phyloP scores from a whole-genome alignment of 1,140 invertebrate species.

The Drosophila grimshawi region DNA sequence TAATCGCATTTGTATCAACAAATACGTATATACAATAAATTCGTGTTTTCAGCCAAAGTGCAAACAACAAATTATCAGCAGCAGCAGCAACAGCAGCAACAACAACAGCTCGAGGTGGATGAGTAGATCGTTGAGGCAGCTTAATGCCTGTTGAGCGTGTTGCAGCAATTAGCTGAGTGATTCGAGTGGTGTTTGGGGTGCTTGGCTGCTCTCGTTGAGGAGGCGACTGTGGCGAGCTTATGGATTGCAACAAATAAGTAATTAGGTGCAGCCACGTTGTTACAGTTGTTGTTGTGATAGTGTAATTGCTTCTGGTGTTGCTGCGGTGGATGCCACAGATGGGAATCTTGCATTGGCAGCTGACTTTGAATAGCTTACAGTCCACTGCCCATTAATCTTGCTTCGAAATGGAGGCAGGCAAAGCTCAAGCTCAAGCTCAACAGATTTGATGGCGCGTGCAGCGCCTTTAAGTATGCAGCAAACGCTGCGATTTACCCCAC shows the following conservation, averaged over 20 bases:
- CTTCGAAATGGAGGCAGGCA: conserved; percentile 43
- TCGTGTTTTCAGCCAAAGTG: conserved; percentile 53
- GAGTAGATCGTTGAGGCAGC: conserved; percentile 36
- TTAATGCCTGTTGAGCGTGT: conserved; percentile 64
- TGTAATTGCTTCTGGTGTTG: conserved; percentile 5
- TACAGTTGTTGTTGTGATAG: background rate
- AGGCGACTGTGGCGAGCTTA: conserved; percentile 25
- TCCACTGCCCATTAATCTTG: conserved; percentile 69
- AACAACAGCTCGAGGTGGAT: conserved; percentile 11
- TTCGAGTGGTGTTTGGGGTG: conserved; percentile 47
- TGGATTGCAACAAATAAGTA: conserved; percentile 54
- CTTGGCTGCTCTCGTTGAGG: background rate
- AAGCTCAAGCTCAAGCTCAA: conserved; percentile 48
- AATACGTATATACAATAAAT: conserved; percentile 54
- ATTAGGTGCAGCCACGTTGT: conserved; percentile 34
- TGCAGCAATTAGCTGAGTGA: conserved; percentile 71
- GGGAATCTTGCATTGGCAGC: conserved; percentile 50
- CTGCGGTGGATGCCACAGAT: conserved; percentile 17
- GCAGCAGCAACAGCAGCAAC: conserved; percentile 10
- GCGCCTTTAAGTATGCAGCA: conserved; percentile 67
- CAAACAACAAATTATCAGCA: conserved; percentile 3
- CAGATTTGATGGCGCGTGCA: conserved; percentile 52
- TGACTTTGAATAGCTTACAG: conserved; percentile 48
- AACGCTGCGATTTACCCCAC: conserved; percentile 70
- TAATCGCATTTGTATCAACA: conserved; percentile 72